Percentiles rank a stretch among this genome's conserved stretches.
Evolutionary conservation across 2,797 vertebrate species (phyloP).

Genomic region (Pantherophis vulpinus): DNA sequence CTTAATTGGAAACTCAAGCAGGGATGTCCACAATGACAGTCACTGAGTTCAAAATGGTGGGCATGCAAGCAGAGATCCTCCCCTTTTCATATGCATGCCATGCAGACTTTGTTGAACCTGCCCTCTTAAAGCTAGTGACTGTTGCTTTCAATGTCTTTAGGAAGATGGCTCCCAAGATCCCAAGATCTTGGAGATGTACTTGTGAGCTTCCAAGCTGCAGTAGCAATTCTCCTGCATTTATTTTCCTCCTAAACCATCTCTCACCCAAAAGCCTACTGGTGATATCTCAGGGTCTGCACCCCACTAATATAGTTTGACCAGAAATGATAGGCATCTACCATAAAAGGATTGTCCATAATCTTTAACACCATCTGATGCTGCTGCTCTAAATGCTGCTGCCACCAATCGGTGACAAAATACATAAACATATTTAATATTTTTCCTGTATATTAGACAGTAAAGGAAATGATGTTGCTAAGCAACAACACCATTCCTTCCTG

Average conservation of each 20-base stretch:
- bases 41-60: neutral
- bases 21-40: neutral
- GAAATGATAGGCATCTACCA: neutral
- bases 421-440: neutral
- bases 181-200: neutral
- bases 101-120: neutral
- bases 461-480: constrained; percentile 14
- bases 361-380: neutral
- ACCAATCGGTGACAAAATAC: neutral
- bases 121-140: neutral
- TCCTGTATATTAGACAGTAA: neutral
- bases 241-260: neutral
- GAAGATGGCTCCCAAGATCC: neutral
- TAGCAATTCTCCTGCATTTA: neutral
- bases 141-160: neutral
- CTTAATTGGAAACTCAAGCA: neutral
- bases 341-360: neutral
- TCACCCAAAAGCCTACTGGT: neutral
- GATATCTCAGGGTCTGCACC: neutral
- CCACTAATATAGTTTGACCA: neutral
- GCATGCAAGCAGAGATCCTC: neutral
- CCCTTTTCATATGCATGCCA: neutral
- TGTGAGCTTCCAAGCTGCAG: neutral
- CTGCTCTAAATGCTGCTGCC: neutral
- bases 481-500: neutral